phyloP scores from a whole-genome alignment of 1,140 invertebrate genomes.

The Tetragonula clypearis region DNA sequence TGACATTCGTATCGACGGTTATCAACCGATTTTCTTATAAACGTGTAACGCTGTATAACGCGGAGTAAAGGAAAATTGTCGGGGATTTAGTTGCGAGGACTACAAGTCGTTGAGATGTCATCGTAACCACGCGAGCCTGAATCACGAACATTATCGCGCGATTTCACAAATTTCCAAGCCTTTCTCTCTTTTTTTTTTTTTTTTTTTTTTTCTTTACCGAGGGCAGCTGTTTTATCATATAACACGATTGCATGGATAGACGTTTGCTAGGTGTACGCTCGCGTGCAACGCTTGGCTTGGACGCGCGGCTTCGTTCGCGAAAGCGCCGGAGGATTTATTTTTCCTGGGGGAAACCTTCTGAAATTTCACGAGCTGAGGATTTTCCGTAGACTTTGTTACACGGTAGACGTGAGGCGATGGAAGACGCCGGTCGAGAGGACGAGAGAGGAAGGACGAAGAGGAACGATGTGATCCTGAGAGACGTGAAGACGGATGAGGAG shows the following conservation, averaged over 20 bases:
- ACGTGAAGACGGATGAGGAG: neutral
- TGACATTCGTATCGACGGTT: constrained; percentile 34
- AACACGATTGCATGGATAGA: neutral
- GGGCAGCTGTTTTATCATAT: too few species aligned
- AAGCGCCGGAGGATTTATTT: neutral
- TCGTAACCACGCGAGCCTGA: constrained; percentile 14
- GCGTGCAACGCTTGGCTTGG: too few species aligned
- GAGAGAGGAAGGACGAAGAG: neutral
- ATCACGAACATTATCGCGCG: constrained; percentile 21
- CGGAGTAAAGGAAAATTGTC: neutral
- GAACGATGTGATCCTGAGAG: too few species aligned
- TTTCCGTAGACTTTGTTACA: neutral
- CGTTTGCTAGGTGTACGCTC: neutral
- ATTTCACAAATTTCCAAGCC: neutral
- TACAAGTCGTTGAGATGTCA: constrained; percentile 3
- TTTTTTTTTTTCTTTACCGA: too few species aligned
- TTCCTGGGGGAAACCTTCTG: neutral
- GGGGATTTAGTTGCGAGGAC: constrained; percentile 33
- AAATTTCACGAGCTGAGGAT: neutral
- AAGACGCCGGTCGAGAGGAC: neutral
- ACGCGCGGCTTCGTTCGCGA: too few species aligned
- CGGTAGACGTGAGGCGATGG: neutral
- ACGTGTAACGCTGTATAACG: neutral
- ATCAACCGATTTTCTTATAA: neutral
- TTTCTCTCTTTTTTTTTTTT: too few species aligned